A percentile compares a stretch with the other conserved stretches of the same genome.
Conservation (phyloP, 1,140 invertebrate genomes). For the Bicyclus anynana region DNA sequence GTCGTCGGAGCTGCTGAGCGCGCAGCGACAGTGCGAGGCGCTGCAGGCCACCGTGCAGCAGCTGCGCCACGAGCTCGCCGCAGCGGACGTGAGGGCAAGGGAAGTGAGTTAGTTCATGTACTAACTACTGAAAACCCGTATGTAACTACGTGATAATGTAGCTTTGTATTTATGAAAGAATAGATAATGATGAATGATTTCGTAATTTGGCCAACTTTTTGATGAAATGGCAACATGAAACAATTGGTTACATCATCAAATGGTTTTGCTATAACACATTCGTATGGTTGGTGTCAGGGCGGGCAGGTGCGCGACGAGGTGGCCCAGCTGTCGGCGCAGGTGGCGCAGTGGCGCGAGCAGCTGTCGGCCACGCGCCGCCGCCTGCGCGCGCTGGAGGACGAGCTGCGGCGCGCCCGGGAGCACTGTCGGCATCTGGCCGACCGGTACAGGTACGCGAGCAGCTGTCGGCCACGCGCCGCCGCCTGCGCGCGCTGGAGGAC, state of each 20-base stretch:
- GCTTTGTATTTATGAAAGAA: too few relatives aligned
- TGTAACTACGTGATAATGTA: too few relatives aligned
- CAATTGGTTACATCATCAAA: too few relatives aligned
- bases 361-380: conserved; percentile 22
- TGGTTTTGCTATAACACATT: too few relatives aligned
- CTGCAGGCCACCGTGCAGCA: conserved; percentile 23
- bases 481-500: conserved; percentile 24
- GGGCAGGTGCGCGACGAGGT: conserved; percentile 30
- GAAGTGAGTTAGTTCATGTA: conserved; percentile 31
- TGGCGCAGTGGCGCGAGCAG: conserved; percentile 33
- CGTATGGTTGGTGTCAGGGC: too few relatives aligned
- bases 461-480: conserved; percentile 21
- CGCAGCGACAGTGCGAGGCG: conserved; percentile 24
- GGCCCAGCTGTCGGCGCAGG: conserved; percentile 26
- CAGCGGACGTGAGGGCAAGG: conserved; percentile 26
- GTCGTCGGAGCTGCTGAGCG: conserved; percentile 25
- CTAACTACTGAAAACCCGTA: too few relatives aligned
- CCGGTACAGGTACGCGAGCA: conserved; percentile 26
- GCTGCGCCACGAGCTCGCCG: conserved; percentile 35
- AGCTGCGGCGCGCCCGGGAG: conserved; percentile 25
- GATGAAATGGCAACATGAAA: too few relatives aligned
- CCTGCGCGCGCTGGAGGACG: conserved; percentile 23
- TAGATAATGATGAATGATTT: too few relatives aligned
- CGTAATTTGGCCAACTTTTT: too few relatives aligned
- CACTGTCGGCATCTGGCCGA: conserved; percentile 23